Evolutionary conservation across 2,888 invertebrate species (phyloP).

Genomic region (Perithous albicinctus): DNA sequence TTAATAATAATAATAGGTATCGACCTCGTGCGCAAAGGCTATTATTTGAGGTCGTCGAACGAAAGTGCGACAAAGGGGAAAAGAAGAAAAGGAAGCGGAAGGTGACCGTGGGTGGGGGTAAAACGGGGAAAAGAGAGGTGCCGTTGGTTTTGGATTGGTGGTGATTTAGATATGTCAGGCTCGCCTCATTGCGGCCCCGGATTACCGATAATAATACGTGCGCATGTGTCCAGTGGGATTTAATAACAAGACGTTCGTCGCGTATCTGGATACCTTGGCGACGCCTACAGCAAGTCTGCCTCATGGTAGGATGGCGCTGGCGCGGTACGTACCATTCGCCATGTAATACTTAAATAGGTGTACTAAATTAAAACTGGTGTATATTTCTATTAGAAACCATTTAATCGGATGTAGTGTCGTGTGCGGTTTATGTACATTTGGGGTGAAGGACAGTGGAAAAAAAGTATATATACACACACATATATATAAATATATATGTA

Average conservation of each 20-base stretch:
- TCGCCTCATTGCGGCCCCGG: slow-evolving; percentile 73
- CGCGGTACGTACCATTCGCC: slow-evolving; percentile 86
- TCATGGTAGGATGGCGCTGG: slow-evolving; percentile 89
- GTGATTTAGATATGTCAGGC: slow-evolving; percentile 78
- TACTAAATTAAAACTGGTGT: not conserved
- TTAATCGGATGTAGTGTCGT: not conserved
- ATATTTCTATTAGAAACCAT: not conserved
- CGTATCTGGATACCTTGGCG: slow-evolving; percentile 86
- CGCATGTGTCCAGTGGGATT: slow-evolving; percentile 84
- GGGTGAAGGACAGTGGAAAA: too few relatives aligned
- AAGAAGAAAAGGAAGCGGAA: not conserved
- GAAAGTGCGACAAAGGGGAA: slow-evolving; percentile 33
- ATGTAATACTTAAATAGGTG: slow-evolving; percentile 15
- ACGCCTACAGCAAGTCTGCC: slow-evolving; percentile 87
- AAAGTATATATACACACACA: not conserved
- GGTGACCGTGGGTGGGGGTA: slow-evolving; percentile 4
- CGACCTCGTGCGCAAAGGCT: slow-evolving; percentile 14
- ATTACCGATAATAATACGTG: slow-evolving; percentile 77
- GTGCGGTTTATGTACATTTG: not conserved
- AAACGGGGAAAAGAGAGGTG: slow-evolving; percentile 47
- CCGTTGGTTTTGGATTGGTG: slow-evolving; percentile 29
- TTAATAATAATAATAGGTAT: not conserved
- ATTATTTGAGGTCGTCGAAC: slow-evolving; percentile 38
- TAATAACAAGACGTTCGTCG: slow-evolving; percentile 81
- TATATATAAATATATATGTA: not conserved